Percentiles rank a stretch among this genome's conserved stretches.
Conservation (phyloP, 2,797 vertebrate genomes). For the Odontamblyopus rebecca region DNA sequence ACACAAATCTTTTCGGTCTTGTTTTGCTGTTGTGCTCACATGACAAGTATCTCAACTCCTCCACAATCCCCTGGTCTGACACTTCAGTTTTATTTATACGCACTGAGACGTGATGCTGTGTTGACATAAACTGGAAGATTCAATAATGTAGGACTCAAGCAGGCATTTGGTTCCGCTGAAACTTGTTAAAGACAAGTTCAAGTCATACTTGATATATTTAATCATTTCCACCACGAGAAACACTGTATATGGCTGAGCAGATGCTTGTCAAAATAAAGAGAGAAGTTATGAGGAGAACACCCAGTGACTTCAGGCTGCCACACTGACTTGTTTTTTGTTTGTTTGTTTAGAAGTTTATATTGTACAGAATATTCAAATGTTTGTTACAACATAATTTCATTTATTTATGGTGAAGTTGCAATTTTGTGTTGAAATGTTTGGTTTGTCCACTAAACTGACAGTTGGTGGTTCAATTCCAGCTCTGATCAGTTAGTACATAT, state of each 20-base stretch:
- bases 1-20: neutral
- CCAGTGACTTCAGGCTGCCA: neutral
- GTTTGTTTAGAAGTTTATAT: neutral
- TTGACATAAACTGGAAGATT: constrained; percentile 5
- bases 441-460: neutral
- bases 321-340: neutral
- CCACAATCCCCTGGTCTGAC: neutral
- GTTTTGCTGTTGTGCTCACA: constrained; percentile 9
- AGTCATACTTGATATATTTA: constrained; percentile 7
- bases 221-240: neutral
- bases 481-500: too few species aligned
- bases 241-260: neutral
- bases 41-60: constrained; percentile 6
- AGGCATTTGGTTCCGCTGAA: constrained; percentile 5
- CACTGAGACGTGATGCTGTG: neutral
- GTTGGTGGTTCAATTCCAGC: too few species aligned
- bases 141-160: constrained; percentile 1
- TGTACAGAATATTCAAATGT: neutral
- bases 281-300: neutral
- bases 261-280: neutral
- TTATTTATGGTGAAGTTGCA: neutral
- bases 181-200: neutral
- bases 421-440: neutral
- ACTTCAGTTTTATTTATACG: constrained; percentile 7
- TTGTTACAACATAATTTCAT: neutral